phyloP scores from a whole-genome alignment of 2,797 vertebrate species.

The Uromys caudimaculatus region DNA sequence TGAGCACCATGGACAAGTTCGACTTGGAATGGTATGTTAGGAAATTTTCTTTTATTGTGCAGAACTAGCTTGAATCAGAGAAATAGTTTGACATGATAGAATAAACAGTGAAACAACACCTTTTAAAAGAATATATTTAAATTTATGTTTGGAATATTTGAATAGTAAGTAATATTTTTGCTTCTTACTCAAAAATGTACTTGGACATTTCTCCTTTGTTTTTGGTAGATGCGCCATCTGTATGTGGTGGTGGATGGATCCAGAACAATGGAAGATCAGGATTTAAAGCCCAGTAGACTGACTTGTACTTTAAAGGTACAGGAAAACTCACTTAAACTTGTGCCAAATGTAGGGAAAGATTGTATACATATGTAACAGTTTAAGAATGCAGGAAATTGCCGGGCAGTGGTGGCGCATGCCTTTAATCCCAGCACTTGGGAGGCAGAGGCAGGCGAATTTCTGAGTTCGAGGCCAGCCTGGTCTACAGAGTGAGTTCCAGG shows the following conservation, averaged over 20 bases:
- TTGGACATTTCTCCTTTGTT: slow-evolving; percentile 38
- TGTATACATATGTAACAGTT: not conserved
- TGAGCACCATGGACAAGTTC: slow-evolving; percentile 95
- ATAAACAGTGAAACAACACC: slow-evolving; percentile 36
- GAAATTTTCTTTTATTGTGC: slow-evolving; percentile 36
- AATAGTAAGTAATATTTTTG: slow-evolving; percentile 58
- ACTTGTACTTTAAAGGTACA: slow-evolving; percentile 92
- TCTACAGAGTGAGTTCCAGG: too few species aligned
- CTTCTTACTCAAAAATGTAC: slow-evolving; percentile 22
- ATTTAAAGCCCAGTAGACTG: slow-evolving; percentile 96
- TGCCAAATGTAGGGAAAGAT: not conserved
- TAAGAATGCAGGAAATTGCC: not conserved
- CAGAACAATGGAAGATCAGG: slow-evolving; percentile 98
- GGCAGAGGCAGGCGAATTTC: too few species aligned
- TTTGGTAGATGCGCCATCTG: slow-evolving; percentile 96
- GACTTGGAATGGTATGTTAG: slow-evolving; percentile 97
- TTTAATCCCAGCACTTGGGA: too few species aligned
- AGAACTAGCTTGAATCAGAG: slow-evolving; percentile 54
- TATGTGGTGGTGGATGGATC: slow-evolving; percentile 96
- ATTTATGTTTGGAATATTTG: not conserved
- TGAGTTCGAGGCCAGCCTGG: too few species aligned
- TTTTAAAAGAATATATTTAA: slow-evolving; percentile 51
- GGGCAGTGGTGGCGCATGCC: too few species aligned
- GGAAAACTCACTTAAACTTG: slow-evolving; percentile 2
- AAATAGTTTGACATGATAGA: slow-evolving; percentile 52